These are phyloP conservation scores for Julus scandinavius DNA, from an alignment of 2,888 invertebrate genomes.

Conservation along the genomic window DNA sequence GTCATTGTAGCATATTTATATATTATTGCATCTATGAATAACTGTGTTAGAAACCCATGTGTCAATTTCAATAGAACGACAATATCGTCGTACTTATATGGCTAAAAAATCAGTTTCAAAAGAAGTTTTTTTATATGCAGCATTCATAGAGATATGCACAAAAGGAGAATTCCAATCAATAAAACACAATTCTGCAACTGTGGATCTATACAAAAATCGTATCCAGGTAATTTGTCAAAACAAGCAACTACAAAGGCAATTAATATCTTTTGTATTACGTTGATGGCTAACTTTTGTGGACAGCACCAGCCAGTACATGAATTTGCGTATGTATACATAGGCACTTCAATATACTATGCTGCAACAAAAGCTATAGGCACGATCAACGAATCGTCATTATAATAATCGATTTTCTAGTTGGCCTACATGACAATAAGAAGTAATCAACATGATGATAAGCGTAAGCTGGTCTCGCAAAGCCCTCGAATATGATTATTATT, in stretches of 20 bases:
- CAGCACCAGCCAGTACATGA: neutral
- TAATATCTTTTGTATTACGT: neutral
- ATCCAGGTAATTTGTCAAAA: constrained; percentile 39
- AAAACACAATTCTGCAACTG: constrained; percentile 9
- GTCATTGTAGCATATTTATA: neutral
- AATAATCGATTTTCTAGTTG: constrained; percentile 37
- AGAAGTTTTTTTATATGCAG: neutral
- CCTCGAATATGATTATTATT: neutral
- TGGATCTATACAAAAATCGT: neutral
- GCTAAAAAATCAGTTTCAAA: neutral
- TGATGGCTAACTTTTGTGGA: neutral
- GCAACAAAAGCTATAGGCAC: neutral
- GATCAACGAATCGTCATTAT: neutral
- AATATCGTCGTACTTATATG: neutral
- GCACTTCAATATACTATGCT: neutral
- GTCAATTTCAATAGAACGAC: neutral
- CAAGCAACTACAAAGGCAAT: neutral
- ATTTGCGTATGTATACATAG: neutral
- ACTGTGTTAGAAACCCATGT: neutral
- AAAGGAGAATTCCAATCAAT: constrained; percentile 24
- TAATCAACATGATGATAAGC: neutral
- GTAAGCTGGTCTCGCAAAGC: neutral
- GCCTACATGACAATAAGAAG: neutral
- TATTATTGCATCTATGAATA: constrained; percentile 16
- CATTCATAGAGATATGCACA: neutral